These are phyloP conservation scores for Monarcha castaneiventris DNA, from an alignment of 2,113 vertebrate species.

Conservation along the genomic window DNA sequence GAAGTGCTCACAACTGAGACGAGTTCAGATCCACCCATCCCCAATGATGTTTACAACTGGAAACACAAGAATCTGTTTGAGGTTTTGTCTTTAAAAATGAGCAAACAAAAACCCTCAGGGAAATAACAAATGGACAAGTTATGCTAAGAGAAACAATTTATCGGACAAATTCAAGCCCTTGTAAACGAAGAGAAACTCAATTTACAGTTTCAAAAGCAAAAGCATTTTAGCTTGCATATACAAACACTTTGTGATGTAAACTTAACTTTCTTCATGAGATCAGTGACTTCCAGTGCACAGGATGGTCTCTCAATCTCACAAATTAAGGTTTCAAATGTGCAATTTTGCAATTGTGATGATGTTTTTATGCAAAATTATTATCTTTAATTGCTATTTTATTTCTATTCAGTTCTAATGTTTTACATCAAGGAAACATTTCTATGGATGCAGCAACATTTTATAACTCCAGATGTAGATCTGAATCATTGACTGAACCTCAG, in stretches of 20 bases:
- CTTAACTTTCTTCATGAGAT: background rate
- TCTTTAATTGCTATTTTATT: constrained; percentile 43
- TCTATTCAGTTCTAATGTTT: constrained; percentile 21
- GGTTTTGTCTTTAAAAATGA: background rate
- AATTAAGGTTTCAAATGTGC: background rate
- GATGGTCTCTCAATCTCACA: background rate
- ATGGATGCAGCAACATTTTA: constrained; percentile 10
- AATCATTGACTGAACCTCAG: constrained; percentile 17
- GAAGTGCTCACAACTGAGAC: fast-evolving
- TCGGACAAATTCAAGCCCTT: background rate
- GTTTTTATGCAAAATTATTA: constrained; percentile 25
- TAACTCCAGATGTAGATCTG: constrained; percentile 16
- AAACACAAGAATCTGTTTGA: background rate
- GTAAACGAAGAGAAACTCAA: background rate
- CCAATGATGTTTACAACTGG: background rate
- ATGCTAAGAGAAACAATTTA: background rate
- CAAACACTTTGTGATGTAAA: background rate
- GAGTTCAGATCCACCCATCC: background rate
- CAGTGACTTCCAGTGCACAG: background rate
- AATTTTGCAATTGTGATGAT: background rate
- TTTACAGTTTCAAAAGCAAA: background rate
- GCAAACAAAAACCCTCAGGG: background rate
- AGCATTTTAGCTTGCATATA: background rate
- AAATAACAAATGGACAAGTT: background rate
- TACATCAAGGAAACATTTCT: background rate